phyloP scores from a whole-genome alignment of 2,888 invertebrate genomes.

The Clivina fossor region DNA sequence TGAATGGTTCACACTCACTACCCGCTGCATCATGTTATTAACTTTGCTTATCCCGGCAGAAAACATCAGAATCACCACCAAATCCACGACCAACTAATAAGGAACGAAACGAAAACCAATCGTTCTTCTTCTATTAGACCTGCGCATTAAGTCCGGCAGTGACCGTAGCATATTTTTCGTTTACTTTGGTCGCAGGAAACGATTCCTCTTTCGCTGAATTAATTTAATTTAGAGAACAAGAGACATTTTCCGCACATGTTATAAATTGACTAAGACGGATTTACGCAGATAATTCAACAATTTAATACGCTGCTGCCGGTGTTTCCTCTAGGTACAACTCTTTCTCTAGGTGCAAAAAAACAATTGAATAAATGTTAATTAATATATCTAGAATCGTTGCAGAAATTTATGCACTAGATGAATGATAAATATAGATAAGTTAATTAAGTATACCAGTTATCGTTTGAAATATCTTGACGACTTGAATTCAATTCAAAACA shows the following conservation, averaged over 20 bases:
- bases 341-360: slow-evolving; percentile 18
- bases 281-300: slow-evolving; percentile 19
- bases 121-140: slow-evolving; percentile 30
- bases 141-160: not conserved
- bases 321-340: slow-evolving; percentile 14
- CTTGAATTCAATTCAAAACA: too few relatives aligned
- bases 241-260: slow-evolving; percentile 11
- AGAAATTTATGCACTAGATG: not conserved
- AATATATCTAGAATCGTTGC: slow-evolving; percentile 4
- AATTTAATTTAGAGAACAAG: slow-evolving; percentile 29
- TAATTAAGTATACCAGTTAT: too few relatives aligned
- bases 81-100: slow-evolving; percentile 22
- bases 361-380: slow-evolving; percentile 29
- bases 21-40: slow-evolving; percentile 29
- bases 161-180: not conserved
- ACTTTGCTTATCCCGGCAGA: too few relatives aligned
- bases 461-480: too few relatives aligned
- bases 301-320: too few relatives aligned
- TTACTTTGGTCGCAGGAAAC: slow-evolving; percentile 13
- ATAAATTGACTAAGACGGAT: slow-evolving; percentile 25
- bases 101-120: slow-evolving; percentile 26
- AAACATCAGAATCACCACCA: slow-evolving; percentile 9
- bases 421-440: slow-evolving; percentile 3
- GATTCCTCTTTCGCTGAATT: slow-evolving; percentile 30
- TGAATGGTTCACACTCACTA: slow-evolving; percentile 22